Evolutionary conservation across 1,140 invertebrate genomes (phyloP).

Genomic region (Listronotus bonariensis): DNA sequence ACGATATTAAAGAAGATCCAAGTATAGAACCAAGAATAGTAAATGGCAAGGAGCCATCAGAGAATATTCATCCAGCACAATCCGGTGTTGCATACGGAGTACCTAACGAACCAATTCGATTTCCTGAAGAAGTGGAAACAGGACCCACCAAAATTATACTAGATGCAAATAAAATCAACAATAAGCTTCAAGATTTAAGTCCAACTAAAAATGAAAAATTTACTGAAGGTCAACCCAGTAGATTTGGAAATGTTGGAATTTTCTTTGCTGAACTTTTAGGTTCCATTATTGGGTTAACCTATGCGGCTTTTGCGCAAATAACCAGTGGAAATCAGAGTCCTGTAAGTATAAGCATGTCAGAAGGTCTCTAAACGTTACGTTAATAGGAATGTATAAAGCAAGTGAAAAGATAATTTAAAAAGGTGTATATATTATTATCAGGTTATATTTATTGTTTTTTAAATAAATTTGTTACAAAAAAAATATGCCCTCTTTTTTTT

Average conservation of each 20-base stretch:
- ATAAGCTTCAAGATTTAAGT: constrained; percentile 7
- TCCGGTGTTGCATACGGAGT: neutral
- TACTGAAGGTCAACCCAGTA: neutral
- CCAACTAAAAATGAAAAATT: constrained; percentile 6
- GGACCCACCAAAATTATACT: neutral
- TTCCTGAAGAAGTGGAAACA: neutral
- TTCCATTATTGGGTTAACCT: constrained; percentile 36
- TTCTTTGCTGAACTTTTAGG: constrained; percentile 40
- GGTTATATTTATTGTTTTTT: too few relatives aligned
- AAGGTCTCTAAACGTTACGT: neutral
- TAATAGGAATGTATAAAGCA: too few relatives aligned
- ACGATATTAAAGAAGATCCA: neutral
- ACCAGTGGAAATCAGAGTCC: constrained; percentile 17
- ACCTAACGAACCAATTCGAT: neutral
- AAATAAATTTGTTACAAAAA: too few relatives aligned
- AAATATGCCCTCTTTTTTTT: too few relatives aligned
- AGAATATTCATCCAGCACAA: neutral
- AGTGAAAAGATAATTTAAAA: too few relatives aligned
- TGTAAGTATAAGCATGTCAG: constrained; percentile 22
- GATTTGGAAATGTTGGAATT: constrained; percentile 30
- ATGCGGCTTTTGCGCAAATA: constrained; percentile 39
- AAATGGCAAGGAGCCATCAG: too few relatives aligned
- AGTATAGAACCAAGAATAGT: too few relatives aligned
- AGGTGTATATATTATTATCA: too few relatives aligned
- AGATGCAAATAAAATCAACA: constrained; percentile 6